These are phyloP conservation scores for Penaeus monodon DNA, from an alignment of 2,888 invertebrate genomes.

Conservation along the genomic window DNA sequence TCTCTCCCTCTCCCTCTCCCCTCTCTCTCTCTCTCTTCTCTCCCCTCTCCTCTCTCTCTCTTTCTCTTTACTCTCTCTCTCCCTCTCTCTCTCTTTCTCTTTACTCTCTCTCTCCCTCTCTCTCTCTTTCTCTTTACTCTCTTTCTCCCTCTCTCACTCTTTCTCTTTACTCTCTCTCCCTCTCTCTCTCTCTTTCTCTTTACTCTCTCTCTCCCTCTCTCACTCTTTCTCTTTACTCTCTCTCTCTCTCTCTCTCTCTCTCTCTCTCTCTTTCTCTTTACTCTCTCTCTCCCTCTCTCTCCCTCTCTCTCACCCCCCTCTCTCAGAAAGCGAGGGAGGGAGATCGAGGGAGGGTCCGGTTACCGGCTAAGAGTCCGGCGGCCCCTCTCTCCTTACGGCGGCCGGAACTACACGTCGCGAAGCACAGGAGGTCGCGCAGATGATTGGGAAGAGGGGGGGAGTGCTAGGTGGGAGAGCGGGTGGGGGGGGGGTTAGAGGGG, in stretches of 20 bases:
- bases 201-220: not conserved
- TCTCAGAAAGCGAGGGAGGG: not conserved
- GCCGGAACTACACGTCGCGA: too few species aligned
- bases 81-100: not conserved
- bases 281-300: too few species aligned
- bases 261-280: too few species aligned
- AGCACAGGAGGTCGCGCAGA: too few species aligned
- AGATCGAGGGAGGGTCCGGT: too few species aligned
- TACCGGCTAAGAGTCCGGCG: too few species aligned
- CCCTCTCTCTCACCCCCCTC: too few species aligned
- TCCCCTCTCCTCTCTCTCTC: not conserved
- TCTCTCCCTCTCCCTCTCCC: not conserved
- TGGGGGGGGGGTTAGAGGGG: too few species aligned
- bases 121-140: too few species aligned
- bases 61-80: not conserved
- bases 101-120: not conserved
- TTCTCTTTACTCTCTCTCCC: not conserved
- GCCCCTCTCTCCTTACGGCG: too few species aligned
- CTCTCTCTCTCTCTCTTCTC: slow-evolving; percentile 1
- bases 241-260: not conserved
- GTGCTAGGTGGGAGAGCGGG: too few species aligned
- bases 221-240: not conserved
- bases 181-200: not conserved
- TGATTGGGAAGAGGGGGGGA: too few species aligned
- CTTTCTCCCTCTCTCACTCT: slow-evolving; percentile 3